Evolutionary conservation across 1,140 invertebrate genomes (phyloP), one percentile per base, ranked within the genome.

Genomic region (Trachymyrmex cornetzi): DNA sequence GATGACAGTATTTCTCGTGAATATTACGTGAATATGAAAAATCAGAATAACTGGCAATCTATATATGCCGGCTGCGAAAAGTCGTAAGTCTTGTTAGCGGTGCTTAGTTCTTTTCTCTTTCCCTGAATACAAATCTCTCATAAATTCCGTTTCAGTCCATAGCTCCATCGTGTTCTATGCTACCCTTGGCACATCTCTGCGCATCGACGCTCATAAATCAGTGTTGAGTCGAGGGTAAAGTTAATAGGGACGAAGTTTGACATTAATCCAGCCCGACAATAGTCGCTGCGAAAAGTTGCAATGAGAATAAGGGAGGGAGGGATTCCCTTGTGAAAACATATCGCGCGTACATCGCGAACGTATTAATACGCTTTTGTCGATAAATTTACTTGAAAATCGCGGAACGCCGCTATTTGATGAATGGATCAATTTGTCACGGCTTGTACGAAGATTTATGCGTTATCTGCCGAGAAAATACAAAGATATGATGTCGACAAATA

Each of bases 121-220:
- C 14, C 27, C 24, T 27, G 77, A 64, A 85, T 34, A 38, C 79
- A 27, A 91, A 81, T 87, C 50, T 75, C 66, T 85, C 71, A 63
- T 85, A 87, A 87, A 87, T 87, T 55, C 34, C 66, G 16, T 30
- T 80, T 48, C 27, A 30, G 19, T 61, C 57, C 71, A 27, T 27
- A 30, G n/a, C 59, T 27, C 44, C 55, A 7, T n/a, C 48, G 24
- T 38, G 38, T 16, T 2, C n/a, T 16, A 22, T 24, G 61, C n/a
- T n/a, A 80, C 44, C 27, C 61, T 80, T 67, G 77, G 77, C 38
- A 63, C 72, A 74, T 77, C 77, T 80, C 66, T 30, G 57, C 66
- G 48, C 50, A 66, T 77, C 55, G 63, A 55, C 77, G 87, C 85
- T 91, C 90, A 87, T 91, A 92, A 92, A 92, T 90, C 88, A 91